phyloP scores from a whole-genome alignment of 2,113 vertebrate species.

The Paralichthys olivaceus region DNA sequence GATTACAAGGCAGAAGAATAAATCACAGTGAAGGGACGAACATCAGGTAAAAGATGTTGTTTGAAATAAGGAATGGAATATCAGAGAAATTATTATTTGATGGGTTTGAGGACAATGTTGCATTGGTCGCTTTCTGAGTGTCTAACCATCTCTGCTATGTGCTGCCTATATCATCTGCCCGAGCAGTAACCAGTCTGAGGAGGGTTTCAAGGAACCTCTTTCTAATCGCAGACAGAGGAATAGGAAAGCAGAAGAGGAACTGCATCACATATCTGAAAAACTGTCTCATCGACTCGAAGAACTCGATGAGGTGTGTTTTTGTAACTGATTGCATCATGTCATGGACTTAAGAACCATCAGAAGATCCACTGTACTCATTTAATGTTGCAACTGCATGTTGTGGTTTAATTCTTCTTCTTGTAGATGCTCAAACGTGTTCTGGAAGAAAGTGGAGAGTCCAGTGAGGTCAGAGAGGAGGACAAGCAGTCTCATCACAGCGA shows the following conservation, averaged over 20 bases:
- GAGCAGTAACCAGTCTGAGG: constrained; percentile 21
- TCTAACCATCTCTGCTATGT: neutral
- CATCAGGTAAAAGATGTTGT: constrained; percentile 39
- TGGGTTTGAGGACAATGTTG: neutral
- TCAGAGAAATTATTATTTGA: neutral
- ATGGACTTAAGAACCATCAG: neutral
- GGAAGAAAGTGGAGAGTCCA: constrained; percentile 61
- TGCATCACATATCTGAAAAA: constrained; percentile 88
- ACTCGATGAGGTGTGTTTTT: constrained; percentile 86
- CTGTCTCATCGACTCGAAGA: constrained; percentile 87
- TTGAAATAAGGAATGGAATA: neutral
- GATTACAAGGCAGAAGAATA: constrained; percentile 10
- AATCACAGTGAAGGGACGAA: neutral
- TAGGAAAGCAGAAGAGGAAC: constrained; percentile 82
- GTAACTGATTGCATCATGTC: neutral
- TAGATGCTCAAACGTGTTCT: constrained; percentile 93
- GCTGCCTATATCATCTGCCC: neutral
- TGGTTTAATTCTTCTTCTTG: constrained; percentile 24
- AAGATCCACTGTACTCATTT: neutral
- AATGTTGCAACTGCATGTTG: neutral
- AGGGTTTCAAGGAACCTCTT: constrained; percentile 65
- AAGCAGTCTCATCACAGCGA: constrained; percentile 88
- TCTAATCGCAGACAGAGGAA: constrained; percentile 75
- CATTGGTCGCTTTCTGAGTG: neutral
- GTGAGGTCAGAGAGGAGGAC: constrained; percentile 82